Base-by-base conservation (phyloP, 2,113 vertebrate genomes). In the Sinocyclocheilus anshuiensis region DNA sequence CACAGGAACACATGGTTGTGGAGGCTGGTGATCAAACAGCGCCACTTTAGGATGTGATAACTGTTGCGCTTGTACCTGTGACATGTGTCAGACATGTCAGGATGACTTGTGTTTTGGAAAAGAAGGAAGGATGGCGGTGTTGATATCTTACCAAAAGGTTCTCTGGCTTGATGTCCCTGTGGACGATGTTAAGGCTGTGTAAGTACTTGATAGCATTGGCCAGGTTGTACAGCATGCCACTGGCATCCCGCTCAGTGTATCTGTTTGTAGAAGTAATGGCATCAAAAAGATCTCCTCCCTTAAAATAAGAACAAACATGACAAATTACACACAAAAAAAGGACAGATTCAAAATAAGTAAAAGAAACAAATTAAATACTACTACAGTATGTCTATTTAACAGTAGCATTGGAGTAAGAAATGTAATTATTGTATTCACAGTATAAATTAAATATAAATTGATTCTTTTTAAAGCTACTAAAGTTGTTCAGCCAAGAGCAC, bases 241-340 rank as follows among this genome's bases (percentile, higher is more conserved):
- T 98, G 91, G 97, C 98, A 63, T 99, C 98, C 5, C 97, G 93
- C 91, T 99, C 98, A 0, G 98, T 99, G 87, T 99, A 99, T 91
- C 98, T 98, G 94, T 95, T 99, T 24, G 98, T 97, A 45, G 97
- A 99, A 33, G 97, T 99, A 89, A 99, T 99, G 83, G 98, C 98
- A 86, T 99, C 97, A 77, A 99, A 99, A 78, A 99, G 97, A 89
- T 99, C 98, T 77, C 98, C 98, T 13, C 98, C 98, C 98, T 99
- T 33, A 77, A 77, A 55, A 77, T 53, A 77, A 77, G 50, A 26
- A 77, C 13, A 29, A 20, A 22, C 2, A 61, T 61, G 57, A 33
- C 57, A 59, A 59, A 57, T 8, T 22, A 59, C 18, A 5, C 22
- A 59, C 22, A 22, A 1, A 33, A 26, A 20, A 4, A 59, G 20